phyloP scores from a whole-genome alignment of 1,140 invertebrate genomes.

The Platyura marginata region DNA sequence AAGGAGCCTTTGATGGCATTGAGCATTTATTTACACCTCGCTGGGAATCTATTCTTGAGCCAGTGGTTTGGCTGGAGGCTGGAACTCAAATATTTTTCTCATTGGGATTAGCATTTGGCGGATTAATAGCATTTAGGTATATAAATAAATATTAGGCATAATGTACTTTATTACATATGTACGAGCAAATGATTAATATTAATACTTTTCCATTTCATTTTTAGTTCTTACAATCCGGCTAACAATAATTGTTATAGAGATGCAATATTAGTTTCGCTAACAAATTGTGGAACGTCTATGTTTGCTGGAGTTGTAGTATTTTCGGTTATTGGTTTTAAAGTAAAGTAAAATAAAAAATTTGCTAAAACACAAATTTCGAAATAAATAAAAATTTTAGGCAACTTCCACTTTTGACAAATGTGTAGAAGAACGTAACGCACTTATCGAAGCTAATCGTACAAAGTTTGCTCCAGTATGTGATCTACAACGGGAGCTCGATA shows the following conservation, averaged over 20 bases:
- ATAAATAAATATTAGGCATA: constrained; percentile 4
- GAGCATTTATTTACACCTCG: constrained; percentile 79
- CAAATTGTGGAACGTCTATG: constrained; percentile 91
- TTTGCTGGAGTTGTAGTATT: constrained; percentile 97
- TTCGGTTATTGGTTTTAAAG: constrained; percentile 92
- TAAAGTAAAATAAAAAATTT: constrained; percentile 37
- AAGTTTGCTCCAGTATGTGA: constrained; percentile 50
- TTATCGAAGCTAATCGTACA: constrained; percentile 36
- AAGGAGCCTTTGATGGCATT: constrained; percentile 73
- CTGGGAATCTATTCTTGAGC: constrained; percentile 51
- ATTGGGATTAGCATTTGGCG: constrained; percentile 84
- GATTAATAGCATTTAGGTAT: constrained; percentile 87
- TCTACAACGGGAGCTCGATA: constrained; percentile 70
- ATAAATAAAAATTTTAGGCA: not conserved
- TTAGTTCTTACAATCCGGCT: constrained; percentile 87
- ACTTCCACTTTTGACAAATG: constrained; percentile 36
- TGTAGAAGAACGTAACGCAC: constrained; percentile 16
- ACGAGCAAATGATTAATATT: not conserved
- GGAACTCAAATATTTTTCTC: constrained; percentile 97
- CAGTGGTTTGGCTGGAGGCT: constrained; percentile 89
- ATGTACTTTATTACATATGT: not conserved
- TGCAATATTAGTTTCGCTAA: constrained; percentile 81
- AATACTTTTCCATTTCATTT: constrained; percentile 4
- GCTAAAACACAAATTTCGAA: not conserved
- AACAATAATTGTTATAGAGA: constrained; percentile 93